These are phyloP conservation scores for Palythoa grandis DNA, from an alignment of 92 coral and sea anemone species.

Conservation along the genomic window DNA sequence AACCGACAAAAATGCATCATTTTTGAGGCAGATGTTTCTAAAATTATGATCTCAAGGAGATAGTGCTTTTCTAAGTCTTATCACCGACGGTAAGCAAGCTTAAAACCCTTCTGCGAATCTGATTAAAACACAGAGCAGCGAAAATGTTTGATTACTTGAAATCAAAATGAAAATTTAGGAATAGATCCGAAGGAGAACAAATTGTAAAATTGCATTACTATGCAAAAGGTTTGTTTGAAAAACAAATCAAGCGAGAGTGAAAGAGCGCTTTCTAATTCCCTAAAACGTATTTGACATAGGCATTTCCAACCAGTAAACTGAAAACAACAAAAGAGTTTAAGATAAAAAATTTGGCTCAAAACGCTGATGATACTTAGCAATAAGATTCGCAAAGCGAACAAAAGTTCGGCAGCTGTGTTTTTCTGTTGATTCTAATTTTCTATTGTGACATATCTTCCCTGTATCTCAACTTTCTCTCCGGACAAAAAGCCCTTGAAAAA, in stretches of 20 bases:
- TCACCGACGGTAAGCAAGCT: slow-evolving; percentile 28
- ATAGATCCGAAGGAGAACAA: slow-evolving; percentile 41
- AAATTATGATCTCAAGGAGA: slow-evolving; percentile 26
- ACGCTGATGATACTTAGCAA: slow-evolving; percentile 40
- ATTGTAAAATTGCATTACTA: slow-evolving; percentile 60
- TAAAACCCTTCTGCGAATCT: slow-evolving; percentile 23
- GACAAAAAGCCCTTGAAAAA: slow-evolving; percentile 35
- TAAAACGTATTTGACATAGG: slow-evolving; percentile 37
- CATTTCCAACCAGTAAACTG: slow-evolving; percentile 14
- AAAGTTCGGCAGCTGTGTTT: slow-evolving; percentile 77
- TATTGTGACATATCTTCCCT: slow-evolving; percentile 51
- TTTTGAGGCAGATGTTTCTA: slow-evolving; percentile 55
- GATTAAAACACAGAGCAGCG: slow-evolving; percentile 9
- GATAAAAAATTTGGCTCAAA: slow-evolving; percentile 22
- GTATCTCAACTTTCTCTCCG: slow-evolving; percentile 39
- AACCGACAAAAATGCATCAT: slow-evolving; percentile 50
- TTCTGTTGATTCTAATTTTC: slow-evolving; percentile 87
- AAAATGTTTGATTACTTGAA: slow-evolving; percentile 20
- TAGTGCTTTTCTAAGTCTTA: slow-evolving; percentile 17
- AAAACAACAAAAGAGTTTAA: slow-evolving; percentile 35
- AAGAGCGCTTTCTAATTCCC: slow-evolving; percentile 23
- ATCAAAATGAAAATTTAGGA: slow-evolving; percentile 17
- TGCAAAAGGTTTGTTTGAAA: slow-evolving; percentile 46
- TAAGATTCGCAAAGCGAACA: slow-evolving; percentile 63
- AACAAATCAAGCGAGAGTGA: slow-evolving; percentile 27